These are phyloP conservation scores for Lasioglossum pauxillum DNA, from an alignment of 2,888 invertebrate genomes.

Conservation along the genomic window DNA sequence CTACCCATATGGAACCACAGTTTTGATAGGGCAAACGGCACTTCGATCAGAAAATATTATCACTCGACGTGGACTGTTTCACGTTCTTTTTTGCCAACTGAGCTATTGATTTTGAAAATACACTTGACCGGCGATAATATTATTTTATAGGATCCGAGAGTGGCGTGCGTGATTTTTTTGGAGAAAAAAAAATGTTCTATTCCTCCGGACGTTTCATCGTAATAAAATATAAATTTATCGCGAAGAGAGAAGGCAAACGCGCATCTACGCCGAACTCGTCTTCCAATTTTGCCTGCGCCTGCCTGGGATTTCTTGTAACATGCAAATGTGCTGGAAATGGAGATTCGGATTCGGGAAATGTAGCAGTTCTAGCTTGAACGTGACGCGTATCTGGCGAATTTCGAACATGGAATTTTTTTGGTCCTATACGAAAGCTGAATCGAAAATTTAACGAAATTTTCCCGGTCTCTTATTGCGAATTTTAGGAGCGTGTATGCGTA, in stretches of 20 bases:
- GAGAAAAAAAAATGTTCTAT: background rate
- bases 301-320: slow-evolving; percentile 26
- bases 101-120: slow-evolving; percentile 13
- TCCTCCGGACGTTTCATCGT: background rate
- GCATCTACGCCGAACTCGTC: slow-evolving; percentile 7
- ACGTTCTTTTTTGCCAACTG: background rate
- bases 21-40: background rate
- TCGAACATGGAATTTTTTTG: background rate
- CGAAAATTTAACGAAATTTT: slow-evolving; percentile 6
- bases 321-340: slow-evolving; percentile 25
- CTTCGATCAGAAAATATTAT: background rate
- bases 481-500: background rate
- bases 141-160: background rate
- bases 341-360: slow-evolving; percentile 26
- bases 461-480: background rate
- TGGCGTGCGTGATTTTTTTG: background rate
- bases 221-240: slow-evolving; percentile 26
- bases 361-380: slow-evolving; percentile 16
- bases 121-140: slow-evolving; percentile 1
- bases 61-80: background rate
- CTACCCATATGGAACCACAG: background rate
- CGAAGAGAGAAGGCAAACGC: background rate
- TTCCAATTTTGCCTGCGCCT: slow-evolving; percentile 19
- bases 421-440: background rate
- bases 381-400: background rate